phyloP scores from a whole-genome alignment of 2,113 vertebrate genomes.

The Plotosus lineatus region DNA sequence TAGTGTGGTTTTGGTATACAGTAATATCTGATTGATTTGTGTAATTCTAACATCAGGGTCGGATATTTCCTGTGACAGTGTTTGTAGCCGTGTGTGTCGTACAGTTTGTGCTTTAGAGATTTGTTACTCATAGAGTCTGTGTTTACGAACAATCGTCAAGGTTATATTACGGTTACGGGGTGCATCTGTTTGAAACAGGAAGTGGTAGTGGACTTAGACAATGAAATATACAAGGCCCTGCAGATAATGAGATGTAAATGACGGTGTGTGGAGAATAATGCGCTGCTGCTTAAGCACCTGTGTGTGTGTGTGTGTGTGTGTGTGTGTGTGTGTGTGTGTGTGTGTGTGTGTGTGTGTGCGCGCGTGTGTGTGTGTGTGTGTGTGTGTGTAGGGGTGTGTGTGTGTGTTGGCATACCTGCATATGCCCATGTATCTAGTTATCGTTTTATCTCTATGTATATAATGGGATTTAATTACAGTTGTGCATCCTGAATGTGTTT shows the following conservation, averaged over 20 bases:
- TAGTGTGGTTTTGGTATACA: not conserved
- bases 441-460: not conserved
- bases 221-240: conserved; percentile 3
- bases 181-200: conserved; percentile 3
- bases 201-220: conserved; percentile 1
- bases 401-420: not conserved
- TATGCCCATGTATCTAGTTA: not conserved
- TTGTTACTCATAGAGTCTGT: not conserved
- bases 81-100: not conserved
- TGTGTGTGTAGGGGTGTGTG: not conserved
- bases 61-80: not conserved
- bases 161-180: conserved; percentile 6
- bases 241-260: conserved; percentile 58
- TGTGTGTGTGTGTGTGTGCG: not conserved
- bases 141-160: conserved; percentile 23
- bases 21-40: not conserved
- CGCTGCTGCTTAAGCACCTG: conserved; percentile 50
- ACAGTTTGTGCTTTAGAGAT: not conserved
- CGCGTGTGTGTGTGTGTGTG: not conserved
- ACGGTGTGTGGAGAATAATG: conserved; percentile 54
- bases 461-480: not conserved
- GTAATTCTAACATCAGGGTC: not conserved
- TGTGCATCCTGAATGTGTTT: not conserved
- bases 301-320: conserved; percentile 38
- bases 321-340: conserved; percentile 37